Base-by-base conservation (phyloP, 23 tunicate genomes). In the Clavelina lepadiformis region DNA sequence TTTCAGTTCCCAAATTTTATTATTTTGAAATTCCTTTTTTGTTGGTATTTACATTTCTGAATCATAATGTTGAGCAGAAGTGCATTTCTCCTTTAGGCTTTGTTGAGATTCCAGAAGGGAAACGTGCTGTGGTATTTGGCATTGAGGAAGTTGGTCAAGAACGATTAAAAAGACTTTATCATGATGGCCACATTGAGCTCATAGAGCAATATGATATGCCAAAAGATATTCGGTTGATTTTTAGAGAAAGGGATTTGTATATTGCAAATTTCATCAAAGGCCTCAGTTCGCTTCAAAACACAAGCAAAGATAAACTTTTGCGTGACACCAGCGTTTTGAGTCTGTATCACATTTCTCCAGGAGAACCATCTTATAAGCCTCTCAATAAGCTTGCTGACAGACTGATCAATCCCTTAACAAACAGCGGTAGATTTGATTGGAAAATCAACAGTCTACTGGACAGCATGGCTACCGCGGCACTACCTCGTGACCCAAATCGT, bases 391-490 rank as follows among this genome's bases (percentile, higher is more conserved):
- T 58, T 6, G 36, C 36, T 6, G 8, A 28, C 13, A 58, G 36
- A 28, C 31, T 58, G n/a, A 58, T 36, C n/a, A 28, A 36, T 11
- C 29, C 13, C 6, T 23, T 58, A n/a, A 58, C 65, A 5, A 58
- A 58, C 65, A 58, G 65, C n/a, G 65, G 65, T 5, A 58, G 35
- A 58, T 58, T 58, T 58, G 65, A 58, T 28, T 58, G 65, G 65
- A 58, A 58, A 23, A n/a, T 58, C 11, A 58, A 36, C 11, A 58
- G 36, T 58, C n/a, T 58, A 29, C 36, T 58, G n/a, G 33, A 58
- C 23, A 72, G 50, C 8, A 83, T 83, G 91, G 77, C 91, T 24
- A 53, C 84, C 50, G 95, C 79, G 21, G 74, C 74, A n/a, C 59
- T 58, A 71, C 95, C 83, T 0, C 65, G 69, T 7, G 47, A 67